Conservation (phyloP, 2,888 invertebrate species). For the Helleia helle region DNA sequence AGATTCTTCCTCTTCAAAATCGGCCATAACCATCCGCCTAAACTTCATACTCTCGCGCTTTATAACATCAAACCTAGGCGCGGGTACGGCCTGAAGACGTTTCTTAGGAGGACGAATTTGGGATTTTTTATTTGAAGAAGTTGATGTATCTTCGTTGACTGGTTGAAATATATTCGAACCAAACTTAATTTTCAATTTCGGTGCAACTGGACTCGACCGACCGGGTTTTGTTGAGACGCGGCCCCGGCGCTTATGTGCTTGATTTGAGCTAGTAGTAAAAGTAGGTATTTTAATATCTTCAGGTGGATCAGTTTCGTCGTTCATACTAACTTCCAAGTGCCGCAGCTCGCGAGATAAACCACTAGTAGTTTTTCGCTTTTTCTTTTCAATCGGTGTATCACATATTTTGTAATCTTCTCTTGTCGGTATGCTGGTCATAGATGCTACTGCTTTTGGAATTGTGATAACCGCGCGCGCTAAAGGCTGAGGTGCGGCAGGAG, state of each 20-base stretch:
- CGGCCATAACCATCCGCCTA: slow-evolving; percentile 87
- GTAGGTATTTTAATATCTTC: slow-evolving; percentile 47
- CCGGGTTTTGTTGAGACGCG: slow-evolving; percentile 40
- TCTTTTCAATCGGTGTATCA: slow-evolving; percentile 80
- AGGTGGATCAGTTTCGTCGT: slow-evolving; percentile 66
- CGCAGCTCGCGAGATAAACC: slow-evolving; percentile 76
- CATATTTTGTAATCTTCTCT: slow-evolving; percentile 85
- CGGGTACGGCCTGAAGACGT: slow-evolving; percentile 76
- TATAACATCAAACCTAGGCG: slow-evolving; percentile 85
- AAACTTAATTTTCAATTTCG: slow-evolving; percentile 86
- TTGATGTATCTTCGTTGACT: slow-evolving; percentile 57
- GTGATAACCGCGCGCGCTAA: slow-evolving; percentile 82
- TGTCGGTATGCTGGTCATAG: slow-evolving; percentile 90
- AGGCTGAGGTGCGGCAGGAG: slow-evolving; percentile 75
- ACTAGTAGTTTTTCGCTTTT: slow-evolving; percentile 73
- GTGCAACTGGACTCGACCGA: slow-evolving; percentile 55
- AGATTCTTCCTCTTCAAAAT: slow-evolving; percentile 80
- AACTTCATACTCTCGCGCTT: slow-evolving; percentile 91
- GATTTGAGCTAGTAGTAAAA: slow-evolving; percentile 29
- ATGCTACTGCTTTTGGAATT: slow-evolving; percentile 91
- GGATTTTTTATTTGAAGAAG: slow-evolving; percentile 28
- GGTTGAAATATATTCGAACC: slow-evolving; percentile 74
- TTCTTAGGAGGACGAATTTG: slow-evolving; percentile 87
- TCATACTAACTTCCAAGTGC: slow-evolving; percentile 74
- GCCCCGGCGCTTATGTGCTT: slow-evolving; percentile 43